A percentile compares a stretch with the other conserved stretches of the same genome.
Evolutionary conservation across 2,888 invertebrate species (phyloP).

Genomic region (Rhimphoctona megacephalus): DNA sequence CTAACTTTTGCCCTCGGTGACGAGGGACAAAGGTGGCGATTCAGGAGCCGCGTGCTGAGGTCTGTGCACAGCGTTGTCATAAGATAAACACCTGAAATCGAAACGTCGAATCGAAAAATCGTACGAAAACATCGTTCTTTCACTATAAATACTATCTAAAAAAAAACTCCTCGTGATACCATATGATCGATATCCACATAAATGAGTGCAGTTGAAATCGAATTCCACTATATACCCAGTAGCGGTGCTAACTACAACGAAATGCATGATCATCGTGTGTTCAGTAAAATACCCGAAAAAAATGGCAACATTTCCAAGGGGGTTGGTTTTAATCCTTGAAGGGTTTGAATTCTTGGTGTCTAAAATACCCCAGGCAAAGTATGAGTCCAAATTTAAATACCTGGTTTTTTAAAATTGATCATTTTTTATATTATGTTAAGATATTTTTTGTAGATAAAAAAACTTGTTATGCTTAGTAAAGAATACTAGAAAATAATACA

Average conservation of each 20-base stretch:
- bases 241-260: constrained; percentile 55
- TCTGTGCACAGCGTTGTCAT: constrained; percentile 89
- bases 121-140: background rate
- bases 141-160: background rate
- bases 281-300: background rate
- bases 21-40: constrained; percentile 85
- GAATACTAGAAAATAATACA: no score
- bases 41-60: constrained; percentile 85
- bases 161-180: constrained; percentile 10
- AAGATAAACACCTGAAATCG: constrained; percentile 89
- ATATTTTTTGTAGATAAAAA: no score
- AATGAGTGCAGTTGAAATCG: constrained; percentile 23
- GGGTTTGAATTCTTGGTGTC: no score
- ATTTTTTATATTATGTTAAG: no score
- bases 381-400: no score
- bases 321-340: background rate
- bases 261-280: constrained; percentile 31
- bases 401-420: no score
- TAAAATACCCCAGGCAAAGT: no score
- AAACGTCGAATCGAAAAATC: constrained; percentile 66
- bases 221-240: constrained; percentile 36
- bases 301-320: background rate
- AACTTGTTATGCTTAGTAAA: no score
- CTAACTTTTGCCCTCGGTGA: constrained; percentile 83
- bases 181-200: constrained; percentile 31